Evolutionary conservation across 2,113 vertebrate genomes (phyloP).

Genomic region (Caretta caretta): DNA sequence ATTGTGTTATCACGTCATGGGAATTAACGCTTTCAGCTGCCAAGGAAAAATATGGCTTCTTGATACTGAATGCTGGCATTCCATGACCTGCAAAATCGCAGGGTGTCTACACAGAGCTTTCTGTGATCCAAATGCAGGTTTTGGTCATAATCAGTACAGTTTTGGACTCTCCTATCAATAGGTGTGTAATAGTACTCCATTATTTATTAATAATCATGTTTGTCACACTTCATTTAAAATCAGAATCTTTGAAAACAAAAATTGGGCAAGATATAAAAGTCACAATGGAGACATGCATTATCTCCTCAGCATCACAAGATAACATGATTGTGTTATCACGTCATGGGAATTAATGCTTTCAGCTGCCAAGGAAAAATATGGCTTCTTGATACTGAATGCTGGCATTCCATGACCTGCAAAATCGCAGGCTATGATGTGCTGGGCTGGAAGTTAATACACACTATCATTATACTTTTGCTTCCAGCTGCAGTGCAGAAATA

Average conservation of each 20-base stretch:
- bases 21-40: neutral
- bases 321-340: neutral
- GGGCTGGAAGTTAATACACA: neutral
- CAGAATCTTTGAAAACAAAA: neutral
- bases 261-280: neutral
- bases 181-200: too few relatives aligned
- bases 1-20: neutral
- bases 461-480: neutral
- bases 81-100: rapidly evolving
- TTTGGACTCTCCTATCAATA: too few relatives aligned
- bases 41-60: neutral
- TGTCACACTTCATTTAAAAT: neutral
- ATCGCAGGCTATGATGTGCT: neutral
- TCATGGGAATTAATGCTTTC: neutral
- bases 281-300: neutral
- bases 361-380: neutral
- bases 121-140: too few relatives aligned
- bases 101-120: too few relatives aligned
- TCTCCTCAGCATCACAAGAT: neutral
- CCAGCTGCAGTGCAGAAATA: neutral
- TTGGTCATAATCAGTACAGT: too few relatives aligned
- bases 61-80: neutral
- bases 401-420: neutral
- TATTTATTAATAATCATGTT: too few relatives aligned
- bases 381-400: neutral